Evolutionary conservation across 2,888 invertebrate genomes (phyloP).

Genomic region (Lithophane semibrunnea): DNA sequence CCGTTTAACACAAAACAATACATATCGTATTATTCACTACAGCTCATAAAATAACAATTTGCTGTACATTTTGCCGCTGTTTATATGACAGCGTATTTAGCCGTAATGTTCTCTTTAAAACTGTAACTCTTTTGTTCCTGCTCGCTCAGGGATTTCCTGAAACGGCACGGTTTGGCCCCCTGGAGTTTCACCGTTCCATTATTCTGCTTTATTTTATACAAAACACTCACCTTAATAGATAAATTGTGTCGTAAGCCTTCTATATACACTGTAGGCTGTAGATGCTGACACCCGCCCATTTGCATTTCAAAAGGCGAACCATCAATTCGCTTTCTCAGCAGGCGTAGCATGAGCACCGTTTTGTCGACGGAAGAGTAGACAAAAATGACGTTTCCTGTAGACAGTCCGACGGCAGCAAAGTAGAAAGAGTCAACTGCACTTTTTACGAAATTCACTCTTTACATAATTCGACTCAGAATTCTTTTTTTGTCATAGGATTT

Average conservation of each 20-base stretch:
- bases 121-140: slow-evolving; percentile 57
- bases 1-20: slow-evolving; percentile 57
- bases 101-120: slow-evolving; percentile 47
- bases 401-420: too few relatives aligned
- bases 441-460: too few relatives aligned
- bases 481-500: too few relatives aligned
- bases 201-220: slow-evolving; percentile 58
- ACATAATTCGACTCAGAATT: too few relatives aligned
- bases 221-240: slow-evolving; percentile 53
- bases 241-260: slow-evolving; percentile 59
- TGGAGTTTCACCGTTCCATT: slow-evolving; percentile 53
- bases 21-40: slow-evolving; percentile 41
- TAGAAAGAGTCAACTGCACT: too few relatives aligned
- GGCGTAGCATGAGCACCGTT: too few relatives aligned
- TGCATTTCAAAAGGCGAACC: slow-evolving; percentile 76
- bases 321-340: slow-evolving; percentile 46
- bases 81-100: slow-evolving; percentile 18
- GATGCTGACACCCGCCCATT: slow-evolving; percentile 70
- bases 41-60: slow-evolving; percentile 44
- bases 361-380: too few relatives aligned
- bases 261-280: slow-evolving; percentile 56
- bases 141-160: slow-evolving; percentile 53
- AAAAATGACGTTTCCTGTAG: too few relatives aligned
- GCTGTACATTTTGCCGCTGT: slow-evolving; percentile 10
- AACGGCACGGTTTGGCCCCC: slow-evolving; percentile 39